These are phyloP conservation scores for Polyergus mexicanus DNA, from an alignment of 1,140 invertebrate genomes.

Conservation along the genomic window DNA sequence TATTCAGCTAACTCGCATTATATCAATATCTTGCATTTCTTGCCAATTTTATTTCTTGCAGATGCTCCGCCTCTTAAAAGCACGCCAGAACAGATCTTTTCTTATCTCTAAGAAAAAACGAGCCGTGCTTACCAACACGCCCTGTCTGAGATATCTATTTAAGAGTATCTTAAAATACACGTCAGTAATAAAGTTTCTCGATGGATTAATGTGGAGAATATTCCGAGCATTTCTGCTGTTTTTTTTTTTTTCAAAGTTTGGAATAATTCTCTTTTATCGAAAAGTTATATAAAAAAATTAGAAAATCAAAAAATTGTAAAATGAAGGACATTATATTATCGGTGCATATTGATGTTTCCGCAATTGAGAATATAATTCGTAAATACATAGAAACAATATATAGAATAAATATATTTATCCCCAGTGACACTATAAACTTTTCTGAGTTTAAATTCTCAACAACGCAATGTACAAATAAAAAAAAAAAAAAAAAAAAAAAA, in stretches of 20 bases:
- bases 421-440: background rate
- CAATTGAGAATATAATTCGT: background rate
- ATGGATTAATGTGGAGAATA: background rate
- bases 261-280: background rate
- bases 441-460: background rate
- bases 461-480: background rate
- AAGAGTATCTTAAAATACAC: slow-evolving; percentile 46
- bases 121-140: background rate
- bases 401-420: background rate
- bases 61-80: slow-evolving; percentile 10
- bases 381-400: background rate
- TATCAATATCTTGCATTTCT: slow-evolving; percentile 8
- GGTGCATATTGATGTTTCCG: background rate
- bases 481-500: background rate
- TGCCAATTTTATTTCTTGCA: slow-evolving; percentile 16
- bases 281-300: background rate
- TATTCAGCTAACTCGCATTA: background rate
- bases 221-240: background rate
- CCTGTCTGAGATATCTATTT: background rate
- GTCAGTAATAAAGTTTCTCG: background rate
- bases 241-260: background rate
- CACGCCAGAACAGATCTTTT: slow-evolving; percentile 13
- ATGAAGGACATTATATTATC: background rate
- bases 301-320: background rate
- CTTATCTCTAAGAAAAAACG: slow-evolving; percentile 17